Conservation (phyloP, 1,140 invertebrate genomes). For the Reticulitermes speratus region DNA sequence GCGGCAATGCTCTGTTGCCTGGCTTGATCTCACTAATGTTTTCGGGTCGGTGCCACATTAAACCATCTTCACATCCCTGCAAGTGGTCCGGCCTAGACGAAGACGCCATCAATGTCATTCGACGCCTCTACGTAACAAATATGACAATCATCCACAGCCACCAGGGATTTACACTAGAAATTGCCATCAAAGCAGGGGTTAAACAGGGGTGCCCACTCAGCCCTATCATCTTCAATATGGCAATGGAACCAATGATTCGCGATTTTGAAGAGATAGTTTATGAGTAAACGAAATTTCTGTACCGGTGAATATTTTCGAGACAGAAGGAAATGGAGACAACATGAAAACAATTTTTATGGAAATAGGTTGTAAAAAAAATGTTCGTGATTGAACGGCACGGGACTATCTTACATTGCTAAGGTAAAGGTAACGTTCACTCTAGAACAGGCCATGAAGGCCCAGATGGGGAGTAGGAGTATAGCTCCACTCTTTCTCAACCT, state of each 20-base stretch:
- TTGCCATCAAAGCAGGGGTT: constrained; percentile 39
- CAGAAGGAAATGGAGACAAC: too few species aligned
- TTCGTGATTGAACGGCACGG: too few species aligned
- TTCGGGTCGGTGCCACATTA: constrained; percentile 31
- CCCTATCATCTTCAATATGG: constrained; percentile 43
- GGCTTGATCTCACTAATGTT: constrained; percentile 28
- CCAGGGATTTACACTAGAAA: constrained; percentile 34
- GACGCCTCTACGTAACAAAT: constrained; percentile 25
- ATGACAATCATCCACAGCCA: constrained; percentile 21
- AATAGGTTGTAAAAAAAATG: too few species aligned
- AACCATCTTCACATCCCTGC: constrained; percentile 18
- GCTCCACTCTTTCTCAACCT: too few species aligned
- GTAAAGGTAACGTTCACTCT: too few species aligned
- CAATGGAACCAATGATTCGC: constrained; percentile 38
- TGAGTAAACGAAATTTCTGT: too few species aligned
- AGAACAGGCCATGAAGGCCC: too few species aligned
- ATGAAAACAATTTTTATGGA: too few species aligned
- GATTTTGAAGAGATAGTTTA: too few species aligned
- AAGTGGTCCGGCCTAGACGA: neutral
- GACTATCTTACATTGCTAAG: too few species aligned
- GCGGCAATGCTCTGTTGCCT: constrained; percentile 23
- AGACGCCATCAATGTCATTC: neutral
- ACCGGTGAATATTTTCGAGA: too few species aligned
- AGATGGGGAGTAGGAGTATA: too few species aligned
- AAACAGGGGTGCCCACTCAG: constrained; percentile 42